Evolutionary conservation across 2,888 invertebrate species (phyloP).

Genomic region (Zygothrica quintamaculata): DNA sequence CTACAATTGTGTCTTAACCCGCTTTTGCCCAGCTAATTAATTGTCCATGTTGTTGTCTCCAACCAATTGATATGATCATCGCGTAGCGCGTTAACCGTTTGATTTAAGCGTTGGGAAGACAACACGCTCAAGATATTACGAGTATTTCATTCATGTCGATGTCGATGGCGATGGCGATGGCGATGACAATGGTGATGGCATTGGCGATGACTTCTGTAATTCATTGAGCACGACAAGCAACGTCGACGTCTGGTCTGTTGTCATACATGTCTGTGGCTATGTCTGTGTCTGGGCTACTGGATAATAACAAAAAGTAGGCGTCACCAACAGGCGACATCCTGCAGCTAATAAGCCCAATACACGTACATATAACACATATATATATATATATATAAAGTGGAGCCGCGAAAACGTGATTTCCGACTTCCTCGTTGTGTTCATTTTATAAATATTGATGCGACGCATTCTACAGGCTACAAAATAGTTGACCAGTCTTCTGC

Average conservation of each 20-base stretch:
- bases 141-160: constrained; percentile 66
- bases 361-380: too few relatives aligned
- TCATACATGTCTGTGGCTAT: constrained; percentile 40
- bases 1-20: constrained; percentile 6
- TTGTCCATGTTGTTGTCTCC: constrained; percentile 30
- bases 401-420: constrained; percentile 70
- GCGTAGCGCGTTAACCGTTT: constrained; percentile 72
- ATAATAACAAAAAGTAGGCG: constrained; percentile 76
- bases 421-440: constrained; percentile 72
- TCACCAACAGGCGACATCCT: constrained; percentile 64
- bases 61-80: constrained; percentile 71
- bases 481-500: constrained; percentile 27
- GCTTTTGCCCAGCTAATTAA: constrained; percentile 46
- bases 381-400: constrained; percentile 28
- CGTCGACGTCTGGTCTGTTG: constrained; percentile 21
- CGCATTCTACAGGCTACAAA: constrained; percentile 36
- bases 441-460: constrained; percentile 71
- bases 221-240: constrained; percentile 54
- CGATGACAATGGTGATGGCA: constrained; percentile 9
- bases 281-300: constrained; percentile 39
- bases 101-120: constrained; percentile 42
- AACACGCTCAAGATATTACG: constrained; percentile 42
- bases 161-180: constrained; percentile 3
- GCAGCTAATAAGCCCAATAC: constrained; percentile 67
- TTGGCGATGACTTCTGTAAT: constrained; percentile 31